Evolutionary conservation across 2,888 invertebrate species (phyloP).

Genomic region (Spialia ferax): DNA sequence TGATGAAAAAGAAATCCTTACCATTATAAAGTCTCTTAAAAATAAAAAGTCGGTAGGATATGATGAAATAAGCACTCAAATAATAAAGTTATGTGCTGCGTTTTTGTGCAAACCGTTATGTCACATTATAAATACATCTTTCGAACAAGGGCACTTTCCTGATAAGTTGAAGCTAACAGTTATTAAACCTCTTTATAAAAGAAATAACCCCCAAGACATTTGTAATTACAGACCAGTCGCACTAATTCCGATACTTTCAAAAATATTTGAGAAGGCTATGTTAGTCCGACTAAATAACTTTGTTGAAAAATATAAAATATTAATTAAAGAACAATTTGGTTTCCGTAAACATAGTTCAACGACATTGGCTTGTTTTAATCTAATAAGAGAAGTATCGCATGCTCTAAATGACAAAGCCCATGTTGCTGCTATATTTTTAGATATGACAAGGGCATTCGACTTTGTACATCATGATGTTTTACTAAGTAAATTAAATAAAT

Average conservation of each 20-base stretch:
- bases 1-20: neutral
- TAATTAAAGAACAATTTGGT: neutral
- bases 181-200: constrained; percentile 4
- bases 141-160: neutral
- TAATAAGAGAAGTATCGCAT: neutral
- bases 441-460: neutral
- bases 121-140: neutral
- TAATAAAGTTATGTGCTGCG: neutral
- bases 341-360: neutral
- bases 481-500: neutral
- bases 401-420: neutral
- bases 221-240: neutral
- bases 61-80: neutral
- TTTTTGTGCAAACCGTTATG: neutral
- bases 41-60: neutral
- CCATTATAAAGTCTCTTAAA: neutral
- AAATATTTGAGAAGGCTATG: neutral
- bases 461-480: neutral
- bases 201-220: neutral
- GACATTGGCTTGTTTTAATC: neutral
- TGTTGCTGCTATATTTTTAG: constrained; percentile 1
- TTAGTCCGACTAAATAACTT: neutral
- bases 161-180: neutral
- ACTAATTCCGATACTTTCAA: neutral
- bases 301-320: neutral